phyloP scores from a whole-genome alignment of 2,797 vertebrate genomes.

The Euthynnus affinis region DNA sequence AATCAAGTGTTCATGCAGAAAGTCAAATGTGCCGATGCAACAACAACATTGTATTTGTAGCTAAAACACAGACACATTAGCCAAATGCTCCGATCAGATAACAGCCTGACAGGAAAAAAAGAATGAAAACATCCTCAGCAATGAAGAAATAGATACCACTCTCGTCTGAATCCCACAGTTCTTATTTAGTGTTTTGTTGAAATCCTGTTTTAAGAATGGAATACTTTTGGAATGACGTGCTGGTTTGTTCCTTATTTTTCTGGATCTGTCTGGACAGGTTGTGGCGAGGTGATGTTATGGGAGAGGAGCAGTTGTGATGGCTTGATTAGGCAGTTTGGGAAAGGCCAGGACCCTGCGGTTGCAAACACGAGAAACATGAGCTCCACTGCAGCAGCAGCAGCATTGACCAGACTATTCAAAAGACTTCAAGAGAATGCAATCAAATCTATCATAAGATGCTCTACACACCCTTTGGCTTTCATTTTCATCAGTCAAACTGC shows the following conservation, averaged over 20 bases:
- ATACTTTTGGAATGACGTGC: slow-evolving; percentile 10
- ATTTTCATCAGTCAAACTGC: slow-evolving; percentile 60
- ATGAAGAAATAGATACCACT: neutral
- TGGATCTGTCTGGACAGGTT: slow-evolving; percentile 41
- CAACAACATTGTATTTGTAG: slow-evolving; percentile 20
- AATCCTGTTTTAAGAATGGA: slow-evolving; percentile 15
- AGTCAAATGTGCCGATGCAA: neutral
- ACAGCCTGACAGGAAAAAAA: slow-evolving; percentile 25
- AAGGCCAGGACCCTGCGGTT: slow-evolving; percentile 36
- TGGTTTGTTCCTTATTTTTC: slow-evolving; percentile 29
- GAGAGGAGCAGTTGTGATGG: slow-evolving; percentile 33
- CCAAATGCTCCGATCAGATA: slow-evolving; percentile 38
- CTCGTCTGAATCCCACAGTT: slow-evolving; percentile 11
- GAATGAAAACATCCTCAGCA: slow-evolving; percentile 18
- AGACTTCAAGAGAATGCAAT: slow-evolving; percentile 41
- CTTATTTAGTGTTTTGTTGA: neutral
- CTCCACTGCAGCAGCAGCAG: slow-evolving; percentile 37
- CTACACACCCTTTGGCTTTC: slow-evolving; percentile 52
- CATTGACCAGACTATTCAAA: slow-evolving; percentile 56
- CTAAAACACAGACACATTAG: slow-evolving; percentile 38
- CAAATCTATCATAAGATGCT: slow-evolving; percentile 54
- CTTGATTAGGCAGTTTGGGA: slow-evolving; percentile 39
- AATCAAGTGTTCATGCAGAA: neutral
- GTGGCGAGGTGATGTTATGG: slow-evolving; percentile 39
- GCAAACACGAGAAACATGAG: slow-evolving; percentile 62